Percentiles rank a stretch among this genome's conserved stretches.
These are phyloP conservation scores for Ammodytes dubius DNA, from an alignment of 2,113 vertebrate species.

Conservation along the genomic window DNA sequence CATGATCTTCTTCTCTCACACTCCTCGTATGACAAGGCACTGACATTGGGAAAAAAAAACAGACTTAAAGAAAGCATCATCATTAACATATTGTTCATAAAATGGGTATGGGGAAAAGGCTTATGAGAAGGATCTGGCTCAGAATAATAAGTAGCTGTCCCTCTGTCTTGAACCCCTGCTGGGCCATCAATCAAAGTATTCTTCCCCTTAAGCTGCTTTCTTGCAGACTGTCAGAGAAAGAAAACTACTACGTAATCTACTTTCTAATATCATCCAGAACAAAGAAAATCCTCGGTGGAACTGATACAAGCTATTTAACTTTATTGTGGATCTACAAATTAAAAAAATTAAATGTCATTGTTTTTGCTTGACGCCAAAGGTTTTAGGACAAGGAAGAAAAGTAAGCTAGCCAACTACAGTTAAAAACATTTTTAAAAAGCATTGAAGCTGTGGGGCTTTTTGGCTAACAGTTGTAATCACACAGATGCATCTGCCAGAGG, in stretches of 20 bases:
- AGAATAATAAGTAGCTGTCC: constrained; percentile 13
- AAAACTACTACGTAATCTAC: neutral
- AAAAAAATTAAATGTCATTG: neutral
- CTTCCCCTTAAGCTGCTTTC: neutral
- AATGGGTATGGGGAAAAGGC: constrained; percentile 11
- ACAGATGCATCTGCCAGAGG: constrained; percentile 38
- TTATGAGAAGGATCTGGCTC: neutral
- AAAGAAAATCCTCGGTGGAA: neutral
- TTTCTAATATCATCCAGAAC: neutral
- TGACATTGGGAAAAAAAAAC: neutral
- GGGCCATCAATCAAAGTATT: neutral
- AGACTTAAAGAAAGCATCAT: constrained; percentile 23
- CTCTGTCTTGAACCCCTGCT: neutral
- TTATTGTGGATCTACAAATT: neutral
- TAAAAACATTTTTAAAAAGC: constrained; percentile 36
- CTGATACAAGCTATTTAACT: neutral
- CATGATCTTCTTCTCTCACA: constrained; percentile 29
- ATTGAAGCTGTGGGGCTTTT: constrained; percentile 33
- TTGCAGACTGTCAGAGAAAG: neutral
- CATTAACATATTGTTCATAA: constrained; percentile 37
- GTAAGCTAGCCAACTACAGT: constrained; percentile 20
- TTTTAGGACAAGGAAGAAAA: constrained; percentile 15
- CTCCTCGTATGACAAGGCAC: constrained; percentile 2
- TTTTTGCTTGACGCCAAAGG: constrained; percentile 25
- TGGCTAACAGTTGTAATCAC: constrained; percentile 34